A percentile compares a stretch with the other conserved stretches of the same genome.
Evolutionary conservation across 2,797 vertebrate species (phyloP).

Genomic region (Huso huso): DNA sequence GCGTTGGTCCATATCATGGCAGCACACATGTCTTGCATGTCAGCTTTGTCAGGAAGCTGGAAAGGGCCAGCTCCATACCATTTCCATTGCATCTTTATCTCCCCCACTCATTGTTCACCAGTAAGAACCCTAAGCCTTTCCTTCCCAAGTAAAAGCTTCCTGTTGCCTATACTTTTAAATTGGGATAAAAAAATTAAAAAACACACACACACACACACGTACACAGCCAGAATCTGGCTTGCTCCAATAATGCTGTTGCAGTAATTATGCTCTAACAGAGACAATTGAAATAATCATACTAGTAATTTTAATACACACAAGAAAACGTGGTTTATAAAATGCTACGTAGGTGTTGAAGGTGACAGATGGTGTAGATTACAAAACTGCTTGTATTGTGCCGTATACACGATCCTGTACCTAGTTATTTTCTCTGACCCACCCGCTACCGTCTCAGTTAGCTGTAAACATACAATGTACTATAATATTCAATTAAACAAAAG

Average conservation of each 20-base stretch:
- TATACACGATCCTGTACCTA: conserved; percentile 21
- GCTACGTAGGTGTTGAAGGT: too few relatives aligned
- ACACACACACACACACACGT: conserved; percentile 1
- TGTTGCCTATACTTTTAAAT: conserved; percentile 63
- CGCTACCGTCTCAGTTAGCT: conserved; percentile 11
- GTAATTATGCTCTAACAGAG: neutral
- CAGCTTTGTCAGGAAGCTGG: conserved; percentile 64
- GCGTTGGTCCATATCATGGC: conserved; percentile 50
- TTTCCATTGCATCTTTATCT: conserved; percentile 70
- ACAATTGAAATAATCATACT: neutral
- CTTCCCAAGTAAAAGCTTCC: conserved; percentile 78
- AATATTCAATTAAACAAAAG: conserved; percentile 36
- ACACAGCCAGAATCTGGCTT: neutral
- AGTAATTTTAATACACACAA: conserved; percentile 10
- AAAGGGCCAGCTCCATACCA: conserved; percentile 26
- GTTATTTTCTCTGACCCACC: conserved; percentile 27
- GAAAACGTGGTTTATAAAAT: neutral
- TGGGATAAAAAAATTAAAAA: conserved; percentile 33
- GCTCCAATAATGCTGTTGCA: neutral
- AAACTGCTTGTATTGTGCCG: neutral
- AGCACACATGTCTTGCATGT: conserved; percentile 60
- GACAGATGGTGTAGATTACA: neutral
- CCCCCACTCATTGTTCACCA: conserved; percentile 21
- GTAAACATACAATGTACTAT: conserved; percentile 3
- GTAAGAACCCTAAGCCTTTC: conserved; percentile 59